Evolutionary conservation across 2,797 vertebrate genomes (phyloP).

Genomic region (Triplophysa yarkandensis): DNA sequence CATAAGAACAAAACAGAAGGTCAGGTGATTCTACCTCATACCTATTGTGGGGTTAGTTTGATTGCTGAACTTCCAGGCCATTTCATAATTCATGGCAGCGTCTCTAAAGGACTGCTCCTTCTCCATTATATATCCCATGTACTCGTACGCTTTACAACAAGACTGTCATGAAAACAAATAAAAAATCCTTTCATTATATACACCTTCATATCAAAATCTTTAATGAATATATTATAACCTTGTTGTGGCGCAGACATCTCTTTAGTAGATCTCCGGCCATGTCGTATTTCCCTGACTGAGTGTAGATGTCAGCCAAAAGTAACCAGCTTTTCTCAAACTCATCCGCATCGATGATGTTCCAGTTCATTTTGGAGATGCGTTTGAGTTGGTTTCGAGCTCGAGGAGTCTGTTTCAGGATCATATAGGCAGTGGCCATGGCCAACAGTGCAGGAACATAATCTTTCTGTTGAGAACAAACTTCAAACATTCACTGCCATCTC

Average conservation of each 20-base stretch:
- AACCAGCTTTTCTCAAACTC: conserved; percentile 99
- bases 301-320: conserved; percentile 95
- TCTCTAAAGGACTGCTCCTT: conserved; percentile 95
- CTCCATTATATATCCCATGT: conserved; percentile 98
- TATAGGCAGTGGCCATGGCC: conserved; percentile 95
- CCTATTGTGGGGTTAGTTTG: conserved; percentile 90
- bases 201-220: neutral
- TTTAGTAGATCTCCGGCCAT: conserved; percentile 91
- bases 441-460: conserved; percentile 92
- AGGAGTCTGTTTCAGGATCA: conserved; percentile 96
- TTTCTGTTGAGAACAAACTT: conserved; percentile 74
- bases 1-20: conserved; percentile 50
- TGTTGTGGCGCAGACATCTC: conserved; percentile 90
- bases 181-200: neutral
- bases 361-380: conserved; percentile 93
- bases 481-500: neutral
- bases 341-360: conserved; percentile 92
- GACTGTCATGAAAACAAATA: conserved; percentile 74
- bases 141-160: conserved; percentile 97
- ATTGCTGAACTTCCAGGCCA: conserved; percentile 96
- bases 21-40: conserved; percentile 58
- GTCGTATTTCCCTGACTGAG: conserved; percentile 95
- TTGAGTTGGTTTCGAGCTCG: conserved; percentile 95
- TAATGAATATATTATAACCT: conserved; percentile 68
- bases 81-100: conserved; percentile 91